phyloP scores from a whole-genome alignment of 2,113 vertebrate genomes.

The Pelobates fuscus region DNA sequence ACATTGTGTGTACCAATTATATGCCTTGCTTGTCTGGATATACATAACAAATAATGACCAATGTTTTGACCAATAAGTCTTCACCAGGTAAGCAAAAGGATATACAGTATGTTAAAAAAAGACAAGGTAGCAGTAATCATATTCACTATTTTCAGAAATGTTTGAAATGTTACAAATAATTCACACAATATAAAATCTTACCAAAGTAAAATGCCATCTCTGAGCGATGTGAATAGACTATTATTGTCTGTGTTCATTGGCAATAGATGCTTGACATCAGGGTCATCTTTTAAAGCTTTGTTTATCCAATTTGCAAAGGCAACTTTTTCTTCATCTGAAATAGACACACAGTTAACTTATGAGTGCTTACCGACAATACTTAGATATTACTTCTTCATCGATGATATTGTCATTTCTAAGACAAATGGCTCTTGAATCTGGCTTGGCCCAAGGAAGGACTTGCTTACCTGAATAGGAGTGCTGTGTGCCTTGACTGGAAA shows the following conservation, averaged over 20 bases:
- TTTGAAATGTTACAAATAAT: neutral
- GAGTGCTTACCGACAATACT: neutral
- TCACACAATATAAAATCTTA: too few species aligned
- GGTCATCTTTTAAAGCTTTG: slow-evolving; percentile 87
- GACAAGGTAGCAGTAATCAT: too few species aligned
- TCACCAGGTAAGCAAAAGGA: too few species aligned
- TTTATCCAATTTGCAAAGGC: slow-evolving; percentile 98
- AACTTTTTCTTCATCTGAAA: slow-evolving; percentile 94
- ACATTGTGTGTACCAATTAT: too few species aligned
- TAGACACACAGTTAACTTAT: slow-evolving; percentile 16
- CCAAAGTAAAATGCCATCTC: slow-evolving; percentile 94
- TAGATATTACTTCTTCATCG: neutral
- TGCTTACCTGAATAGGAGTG: slow-evolving; percentile 92
- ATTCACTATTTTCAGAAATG: too few species aligned
- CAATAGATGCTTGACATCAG: slow-evolving; percentile 86
- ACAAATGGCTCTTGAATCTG: too few species aligned
- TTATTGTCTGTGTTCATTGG: slow-evolving; percentile 84
- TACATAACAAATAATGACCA: too few species aligned
- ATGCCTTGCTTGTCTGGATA: too few species aligned
- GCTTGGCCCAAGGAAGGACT: neutral
- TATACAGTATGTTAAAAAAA: too few species aligned
- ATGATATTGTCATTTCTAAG: neutral
- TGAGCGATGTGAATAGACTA: slow-evolving; percentile 88
- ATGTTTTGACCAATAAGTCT: too few species aligned
- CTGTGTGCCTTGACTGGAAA: slow-evolving; percentile 92